Conservation (phyloP, 2,797 vertebrate genomes). For the Eospalax fontanierii region DNA sequence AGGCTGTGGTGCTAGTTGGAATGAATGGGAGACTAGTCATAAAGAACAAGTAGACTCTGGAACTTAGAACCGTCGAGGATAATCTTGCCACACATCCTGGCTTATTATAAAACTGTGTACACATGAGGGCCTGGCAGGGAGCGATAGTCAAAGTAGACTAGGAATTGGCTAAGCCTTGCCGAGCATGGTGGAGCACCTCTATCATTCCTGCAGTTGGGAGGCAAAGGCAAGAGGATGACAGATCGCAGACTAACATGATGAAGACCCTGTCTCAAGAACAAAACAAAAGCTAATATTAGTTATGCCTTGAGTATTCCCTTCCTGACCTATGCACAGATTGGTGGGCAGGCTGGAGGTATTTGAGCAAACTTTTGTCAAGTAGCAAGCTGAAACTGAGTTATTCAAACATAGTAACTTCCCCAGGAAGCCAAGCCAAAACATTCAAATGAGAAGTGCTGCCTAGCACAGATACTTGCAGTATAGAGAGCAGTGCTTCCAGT, state of each 20-base stretch:
- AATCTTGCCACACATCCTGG: not conserved
- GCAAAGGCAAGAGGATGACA: not conserved
- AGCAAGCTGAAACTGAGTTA: not conserved
- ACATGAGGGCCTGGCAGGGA: not conserved
- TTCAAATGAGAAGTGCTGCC: not conserved
- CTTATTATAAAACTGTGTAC: not conserved
- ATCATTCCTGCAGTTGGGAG: not conserved
- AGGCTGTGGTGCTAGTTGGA: not conserved
- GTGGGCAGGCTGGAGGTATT: not conserved
- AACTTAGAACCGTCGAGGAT: not conserved
- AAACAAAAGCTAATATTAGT: not conserved
- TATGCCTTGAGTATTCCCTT: not conserved
- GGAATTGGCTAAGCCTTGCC: not conserved
- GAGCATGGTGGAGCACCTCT: not conserved
- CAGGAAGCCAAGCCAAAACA: not conserved
- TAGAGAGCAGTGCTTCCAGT: not conserved
- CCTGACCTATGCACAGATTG: not conserved
- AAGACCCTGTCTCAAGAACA: not conserved
- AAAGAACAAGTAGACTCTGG: not conserved
- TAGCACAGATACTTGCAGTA: not conserved
- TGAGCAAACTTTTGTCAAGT: not conserved
- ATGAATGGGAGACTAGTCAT: not conserved
- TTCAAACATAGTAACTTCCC: not conserved
- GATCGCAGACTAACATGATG: not conserved
- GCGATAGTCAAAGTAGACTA: not conserved